Base-by-base conservation (phyloP, 2,113 vertebrate genomes). In the Alces alces region DNA sequence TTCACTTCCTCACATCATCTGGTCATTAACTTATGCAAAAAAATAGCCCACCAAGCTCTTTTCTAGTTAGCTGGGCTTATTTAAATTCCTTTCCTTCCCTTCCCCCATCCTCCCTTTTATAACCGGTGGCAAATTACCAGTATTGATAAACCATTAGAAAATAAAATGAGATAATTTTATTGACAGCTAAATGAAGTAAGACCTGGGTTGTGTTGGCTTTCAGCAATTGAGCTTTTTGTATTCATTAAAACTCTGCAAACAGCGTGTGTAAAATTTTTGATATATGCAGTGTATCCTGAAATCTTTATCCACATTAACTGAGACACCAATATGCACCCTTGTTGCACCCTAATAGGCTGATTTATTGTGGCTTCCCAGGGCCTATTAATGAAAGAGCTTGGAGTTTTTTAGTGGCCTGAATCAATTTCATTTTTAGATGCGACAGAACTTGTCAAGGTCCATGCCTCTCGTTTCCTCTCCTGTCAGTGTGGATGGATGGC, bases 141-240 rank as follows among this genome's bases (percentile, higher is more conserved):
- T 98, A 98, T 99, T 89, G 98, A 99, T 99, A 99, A 99, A 98
- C 98, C 98, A 94, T 99, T 99, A 99, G 98, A 98, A 99, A 99
- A 98, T 98, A 98, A 99, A 99, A 98, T 98, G 98, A 98, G 98
- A 96, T 97, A 98, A 86, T 96, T 93, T 95, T 80, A 92, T 98
- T 93, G 97, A 98, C 98, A 98, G 97, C 92, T 96, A 98, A 98
- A 98, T 98, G 98, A 98, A 98, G 66, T 96, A 36, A 45, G 96
- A 97, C 97, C 97, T 97, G 93, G 84, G 93, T 92, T 96, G 93
- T 98, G 98, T 96, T 98, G 95, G 96, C 98, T 98, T 96, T 98
- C 96, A 97, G 96, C 98, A 97, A 98, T 97, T 95, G 98, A 97
- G 95, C 96, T 98, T 98, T 98, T 98, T 98, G 97, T 98, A 98